A percentile compares a stretch with the other conserved stretches of the same genome.
Evolutionary conservation across 2,113 vertebrate genomes (phyloP).

Genomic region (Erythrolamprus reginae): DNA sequence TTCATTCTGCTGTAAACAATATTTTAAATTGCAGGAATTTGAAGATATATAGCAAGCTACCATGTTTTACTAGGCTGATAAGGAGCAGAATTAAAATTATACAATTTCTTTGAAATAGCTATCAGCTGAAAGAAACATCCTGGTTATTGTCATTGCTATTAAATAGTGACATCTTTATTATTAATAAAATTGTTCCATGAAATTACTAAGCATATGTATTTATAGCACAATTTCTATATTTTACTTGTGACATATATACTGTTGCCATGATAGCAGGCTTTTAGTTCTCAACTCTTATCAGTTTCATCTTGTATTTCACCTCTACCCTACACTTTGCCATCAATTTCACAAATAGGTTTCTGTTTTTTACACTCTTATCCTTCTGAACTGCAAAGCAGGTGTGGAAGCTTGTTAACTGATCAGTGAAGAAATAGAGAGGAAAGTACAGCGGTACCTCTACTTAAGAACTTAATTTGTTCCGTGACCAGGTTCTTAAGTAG

Average conservation of each 20-base stretch:
- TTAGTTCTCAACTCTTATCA: conserved; percentile 13
- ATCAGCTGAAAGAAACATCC: neutral
- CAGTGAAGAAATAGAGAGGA: no score
- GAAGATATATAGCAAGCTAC: conserved; percentile 4
- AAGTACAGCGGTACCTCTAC: no score
- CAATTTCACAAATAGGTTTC: neutral
- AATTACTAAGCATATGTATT: conserved; percentile 23
- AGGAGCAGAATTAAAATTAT: conserved; percentile 23
- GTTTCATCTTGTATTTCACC: neutral
- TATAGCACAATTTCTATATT: conserved; percentile 36
- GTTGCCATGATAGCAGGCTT: conserved; percentile 30
- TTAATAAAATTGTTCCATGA: conserved; percentile 25
- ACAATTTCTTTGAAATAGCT: conserved; percentile 21
- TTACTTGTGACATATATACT: conserved; percentile 34
- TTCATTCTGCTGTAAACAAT: conserved; percentile 34
- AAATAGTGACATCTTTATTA: conserved; percentile 6
- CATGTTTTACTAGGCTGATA: conserved; percentile 22
- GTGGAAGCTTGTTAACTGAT: neutral
- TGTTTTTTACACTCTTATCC: neutral
- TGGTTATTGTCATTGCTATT: conserved; percentile 29
- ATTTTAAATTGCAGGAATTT: conserved; percentile 23
- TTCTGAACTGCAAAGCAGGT: neutral
- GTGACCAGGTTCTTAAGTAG: no score
- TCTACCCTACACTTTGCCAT: neutral
- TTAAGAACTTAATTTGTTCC: no score